Conservation (phyloP, 2,888 invertebrate genomes). For the Megamerina dolium region DNA sequence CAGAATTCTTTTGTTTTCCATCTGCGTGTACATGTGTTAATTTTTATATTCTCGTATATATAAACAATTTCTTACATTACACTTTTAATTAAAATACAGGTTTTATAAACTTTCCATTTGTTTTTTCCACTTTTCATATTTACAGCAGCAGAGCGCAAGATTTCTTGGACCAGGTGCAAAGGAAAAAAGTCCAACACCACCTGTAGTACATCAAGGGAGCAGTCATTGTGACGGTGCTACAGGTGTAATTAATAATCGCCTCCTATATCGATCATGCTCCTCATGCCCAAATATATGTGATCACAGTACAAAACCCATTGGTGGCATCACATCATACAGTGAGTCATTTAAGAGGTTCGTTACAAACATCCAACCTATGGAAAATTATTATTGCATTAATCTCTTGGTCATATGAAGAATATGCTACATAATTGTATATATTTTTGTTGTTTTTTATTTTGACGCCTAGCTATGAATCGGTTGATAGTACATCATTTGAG, state of each 20-base stretch:
- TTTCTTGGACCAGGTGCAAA: conserved; percentile 50
- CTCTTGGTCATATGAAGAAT: too few species aligned
- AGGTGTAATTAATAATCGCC: conserved; percentile 48
- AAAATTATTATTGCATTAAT: too few species aligned
- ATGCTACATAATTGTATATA: too few species aligned
- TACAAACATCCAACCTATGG: background rate
- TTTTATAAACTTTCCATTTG: too few species aligned
- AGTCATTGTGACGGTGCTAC: conserved; percentile 43
- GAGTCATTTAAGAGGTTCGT: conserved; percentile 48
- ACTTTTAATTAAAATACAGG: too few species aligned
- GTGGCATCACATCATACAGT: conserved; percentile 43
- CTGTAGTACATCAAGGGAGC: conserved; percentile 44
- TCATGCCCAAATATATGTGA: conserved; percentile 49
- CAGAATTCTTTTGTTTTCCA: too few species aligned
- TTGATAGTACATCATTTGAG: conserved; percentile 46
- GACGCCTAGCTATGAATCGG: conserved; percentile 43
- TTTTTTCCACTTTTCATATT: conserved; percentile 13
- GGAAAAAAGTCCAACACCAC: conserved; percentile 49
- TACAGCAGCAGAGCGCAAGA: conserved; percentile 52
- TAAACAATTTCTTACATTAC: too few species aligned
- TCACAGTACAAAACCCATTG: conserved; percentile 47
- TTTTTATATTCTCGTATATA: too few species aligned
- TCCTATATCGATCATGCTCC: conserved; percentile 47
- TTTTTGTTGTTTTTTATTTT: background rate
- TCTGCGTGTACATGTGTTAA: too few species aligned